These are phyloP conservation scores for Campoplex nolae DNA, from an alignment of 2,888 invertebrate species.

Conservation along the genomic window DNA sequence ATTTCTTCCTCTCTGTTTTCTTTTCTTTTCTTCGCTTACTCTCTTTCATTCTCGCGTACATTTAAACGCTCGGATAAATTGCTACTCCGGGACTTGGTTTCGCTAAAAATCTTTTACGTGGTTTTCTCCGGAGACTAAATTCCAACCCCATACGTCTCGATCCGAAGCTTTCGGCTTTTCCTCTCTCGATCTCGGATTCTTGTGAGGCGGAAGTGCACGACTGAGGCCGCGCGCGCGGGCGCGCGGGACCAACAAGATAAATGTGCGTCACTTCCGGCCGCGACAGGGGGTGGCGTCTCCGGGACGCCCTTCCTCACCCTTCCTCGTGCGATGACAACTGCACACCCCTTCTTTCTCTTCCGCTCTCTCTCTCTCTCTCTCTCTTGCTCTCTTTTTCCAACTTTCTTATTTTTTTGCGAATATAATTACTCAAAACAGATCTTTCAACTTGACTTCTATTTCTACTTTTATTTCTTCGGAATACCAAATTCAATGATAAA, in stretches of 20 bases:
- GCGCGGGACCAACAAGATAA: conserved; percentile 80
- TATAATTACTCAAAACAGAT: conserved; percentile 79
- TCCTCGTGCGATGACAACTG: conserved; percentile 70
- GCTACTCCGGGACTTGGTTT: conserved; percentile 5
- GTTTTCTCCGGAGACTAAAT: conserved; percentile 50
- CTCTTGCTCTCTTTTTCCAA: conserved; percentile 3
- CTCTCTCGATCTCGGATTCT: conserved; percentile 60
- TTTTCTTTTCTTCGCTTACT: background rate
- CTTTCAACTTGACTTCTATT: background rate
- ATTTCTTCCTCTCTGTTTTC: conserved; percentile 12
- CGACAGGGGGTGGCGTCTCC: conserved; percentile 84
- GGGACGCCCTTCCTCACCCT: conserved; percentile 77
- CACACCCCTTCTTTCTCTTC: conserved; percentile 6
- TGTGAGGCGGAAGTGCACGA: conserved; percentile 80
- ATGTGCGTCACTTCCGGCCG: conserved; percentile 84
- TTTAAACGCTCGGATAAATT: conserved; percentile 23
- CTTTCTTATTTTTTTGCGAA: conserved; percentile 77
- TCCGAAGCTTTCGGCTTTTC: conserved; percentile 19
- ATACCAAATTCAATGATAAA: background rate
- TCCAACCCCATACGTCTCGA: conserved; percentile 44
- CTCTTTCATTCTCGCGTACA: conserved; percentile 18
- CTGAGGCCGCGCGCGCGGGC: conserved; percentile 71
- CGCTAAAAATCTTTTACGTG: conserved; percentile 49
- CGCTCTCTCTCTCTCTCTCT: background rate
- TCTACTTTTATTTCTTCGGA: background rate